Evolutionary conservation across 2,113 vertebrate genomes (phyloP).

Genomic region (Todiramphus chloris): DNA sequence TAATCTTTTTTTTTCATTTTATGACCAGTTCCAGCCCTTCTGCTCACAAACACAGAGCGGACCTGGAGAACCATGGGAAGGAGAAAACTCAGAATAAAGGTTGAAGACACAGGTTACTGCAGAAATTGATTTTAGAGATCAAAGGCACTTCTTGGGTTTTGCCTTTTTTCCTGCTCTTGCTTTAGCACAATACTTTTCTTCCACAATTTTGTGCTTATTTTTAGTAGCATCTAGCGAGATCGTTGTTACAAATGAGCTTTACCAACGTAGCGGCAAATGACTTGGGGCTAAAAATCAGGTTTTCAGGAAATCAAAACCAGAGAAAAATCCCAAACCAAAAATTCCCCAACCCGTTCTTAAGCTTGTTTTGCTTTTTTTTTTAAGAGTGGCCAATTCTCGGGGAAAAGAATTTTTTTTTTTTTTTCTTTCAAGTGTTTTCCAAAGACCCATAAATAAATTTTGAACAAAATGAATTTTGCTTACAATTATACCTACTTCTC

Average conservation of each 20-base stretch:
- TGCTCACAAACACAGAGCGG: accelerated
- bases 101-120: background rate
- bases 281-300: background rate
- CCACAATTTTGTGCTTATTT: background rate
- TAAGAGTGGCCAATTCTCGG: background rate
- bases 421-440: background rate
- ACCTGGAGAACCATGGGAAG: background rate
- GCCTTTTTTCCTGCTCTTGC: background rate
- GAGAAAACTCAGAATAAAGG: background rate
- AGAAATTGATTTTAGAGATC: background rate
- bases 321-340: background rate
- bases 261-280: background rate
- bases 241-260: background rate
- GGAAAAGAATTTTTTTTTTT: background rate
- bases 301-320: background rate
- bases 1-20: background rate
- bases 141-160: accelerated
- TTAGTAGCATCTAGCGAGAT: background rate
- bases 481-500: background rate
- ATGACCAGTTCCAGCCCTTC: background rate
- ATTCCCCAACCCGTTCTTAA: background rate
- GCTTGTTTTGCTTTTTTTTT: background rate
- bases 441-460: background rate
- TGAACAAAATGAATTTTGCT: background rate
- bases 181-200: background rate